A percentile compares a stretch with the other conserved stretches of the same genome.
phyloP scores from a whole-genome alignment of 2,113 vertebrate species.

The Edolisoma coerulescens region DNA sequence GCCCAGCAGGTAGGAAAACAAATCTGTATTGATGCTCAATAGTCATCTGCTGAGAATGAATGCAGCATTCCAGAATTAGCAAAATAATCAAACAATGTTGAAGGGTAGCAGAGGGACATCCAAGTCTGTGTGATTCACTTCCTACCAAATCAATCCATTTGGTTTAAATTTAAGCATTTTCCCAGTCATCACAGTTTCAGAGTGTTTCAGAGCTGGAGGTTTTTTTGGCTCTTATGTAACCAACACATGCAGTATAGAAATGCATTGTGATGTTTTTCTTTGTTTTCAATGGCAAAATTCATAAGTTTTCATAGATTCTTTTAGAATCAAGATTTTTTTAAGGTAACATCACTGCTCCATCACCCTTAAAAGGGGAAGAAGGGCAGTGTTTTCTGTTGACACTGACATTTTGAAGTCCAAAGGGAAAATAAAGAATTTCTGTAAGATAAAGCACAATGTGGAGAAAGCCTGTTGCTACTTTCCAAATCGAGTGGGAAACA shows the following conservation, averaged over 20 bases:
- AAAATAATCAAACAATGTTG: slow-evolving; percentile 26
- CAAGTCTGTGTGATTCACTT: slow-evolving; percentile 31
- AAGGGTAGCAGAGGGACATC: not conserved
- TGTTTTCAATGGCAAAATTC: not conserved
- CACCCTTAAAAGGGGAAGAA: not conserved
- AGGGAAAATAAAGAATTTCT: not conserved
- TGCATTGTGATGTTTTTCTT: not conserved
- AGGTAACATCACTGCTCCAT: not conserved
- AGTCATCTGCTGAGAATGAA: not conserved
- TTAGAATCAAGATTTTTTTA: not conserved
- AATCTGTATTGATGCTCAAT: slow-evolving; percentile 2
- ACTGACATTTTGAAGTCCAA: not conserved
- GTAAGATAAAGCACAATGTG: not conserved
- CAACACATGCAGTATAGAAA: not conserved
- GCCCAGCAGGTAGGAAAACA: slow-evolving; percentile 27
- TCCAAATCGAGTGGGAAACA: not conserved
- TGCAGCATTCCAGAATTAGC: slow-evolving; percentile 15
- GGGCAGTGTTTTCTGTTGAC: accelerated
- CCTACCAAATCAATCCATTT: slow-evolving; percentile 9
- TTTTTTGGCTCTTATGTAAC: not conserved
- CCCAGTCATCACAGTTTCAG: not conserved
- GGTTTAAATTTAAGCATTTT: slow-evolving; percentile 1
- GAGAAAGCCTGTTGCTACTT: not conserved
- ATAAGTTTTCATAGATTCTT: not conserved
- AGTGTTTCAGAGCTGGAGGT: not conserved